Evolutionary conservation across 2,113 vertebrate genomes (phyloP).

Genomic region (Carassius gibelio): DNA sequence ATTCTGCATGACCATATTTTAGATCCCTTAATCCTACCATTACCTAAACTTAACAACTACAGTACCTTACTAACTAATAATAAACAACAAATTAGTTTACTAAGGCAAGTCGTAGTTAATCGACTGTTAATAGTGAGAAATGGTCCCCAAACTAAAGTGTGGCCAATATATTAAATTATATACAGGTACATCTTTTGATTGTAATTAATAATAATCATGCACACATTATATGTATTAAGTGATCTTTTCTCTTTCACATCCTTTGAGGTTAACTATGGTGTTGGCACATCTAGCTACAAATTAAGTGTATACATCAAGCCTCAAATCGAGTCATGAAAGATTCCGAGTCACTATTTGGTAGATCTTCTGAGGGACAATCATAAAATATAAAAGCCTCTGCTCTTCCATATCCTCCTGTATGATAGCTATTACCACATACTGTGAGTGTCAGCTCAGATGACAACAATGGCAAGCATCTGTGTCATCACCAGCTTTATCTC

Average conservation of each 20-base stretch:
- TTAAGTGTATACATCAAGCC: neutral
- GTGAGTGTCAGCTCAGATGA: slow-evolving; percentile 44
- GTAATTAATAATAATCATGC: neutral
- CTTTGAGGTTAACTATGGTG: neutral
- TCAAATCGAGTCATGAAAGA: neutral
- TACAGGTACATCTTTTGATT: too few relatives aligned
- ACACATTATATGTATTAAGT: neutral
- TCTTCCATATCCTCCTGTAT: neutral
- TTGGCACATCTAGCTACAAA: neutral
- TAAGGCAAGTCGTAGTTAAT: too few relatives aligned
- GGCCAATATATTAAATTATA: too few relatives aligned
- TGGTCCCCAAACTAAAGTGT: too few relatives aligned
- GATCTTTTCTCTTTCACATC: neutral
- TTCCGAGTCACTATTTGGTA: neutral
- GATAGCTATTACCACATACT: slow-evolving; percentile 12
- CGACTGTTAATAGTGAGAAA: too few relatives aligned
- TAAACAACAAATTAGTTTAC: too few relatives aligned
- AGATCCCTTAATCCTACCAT: too few relatives aligned
- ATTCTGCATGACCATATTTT: too few relatives aligned
- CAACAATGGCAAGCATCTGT: slow-evolving; percentile 41
- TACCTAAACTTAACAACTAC: too few relatives aligned
- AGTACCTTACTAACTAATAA: too few relatives aligned
- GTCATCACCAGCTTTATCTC: slow-evolving; percentile 46
- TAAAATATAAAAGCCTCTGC: neutral
- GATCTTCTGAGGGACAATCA: neutral